Conservation (phyloP, 2,888 invertebrate species). For the Leptinotarsa tumamoca region DNA sequence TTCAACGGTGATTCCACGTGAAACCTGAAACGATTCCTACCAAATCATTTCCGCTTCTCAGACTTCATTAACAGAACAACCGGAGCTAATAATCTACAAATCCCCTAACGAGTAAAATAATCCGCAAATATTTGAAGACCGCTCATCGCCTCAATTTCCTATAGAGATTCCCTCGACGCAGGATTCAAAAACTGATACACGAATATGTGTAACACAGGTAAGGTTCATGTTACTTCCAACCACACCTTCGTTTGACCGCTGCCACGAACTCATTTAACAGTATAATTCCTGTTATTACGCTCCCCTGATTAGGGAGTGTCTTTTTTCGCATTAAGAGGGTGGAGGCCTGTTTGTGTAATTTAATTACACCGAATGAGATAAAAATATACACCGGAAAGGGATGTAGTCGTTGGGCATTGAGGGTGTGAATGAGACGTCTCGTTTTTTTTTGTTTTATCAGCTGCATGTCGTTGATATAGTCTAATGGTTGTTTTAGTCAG, state of each 20-base stretch:
- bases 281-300: conserved; percentile 62
- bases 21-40: no score
- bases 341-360: conserved; percentile 32
- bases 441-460: not conserved
- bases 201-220: conserved; percentile 5
- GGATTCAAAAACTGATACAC: not conserved
- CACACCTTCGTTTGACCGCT: conserved; percentile 2
- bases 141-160: not conserved
- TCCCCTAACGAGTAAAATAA: not conserved
- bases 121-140: conserved; percentile 4
- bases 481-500: not conserved
- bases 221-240: not conserved
- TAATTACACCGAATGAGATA: conserved; percentile 11
- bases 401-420: not conserved
- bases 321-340: conserved; percentile 46
- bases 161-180: not conserved
- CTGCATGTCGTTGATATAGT: not conserved
- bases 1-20: no score
- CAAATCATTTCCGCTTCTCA: not conserved
- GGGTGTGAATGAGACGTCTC: not conserved
- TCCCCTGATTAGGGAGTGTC: conserved; percentile 60
- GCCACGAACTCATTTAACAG: conserved; percentile 59
- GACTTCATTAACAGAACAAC: not conserved
- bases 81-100: not conserved
- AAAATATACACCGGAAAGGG: conserved; percentile 6